These are phyloP conservation scores for Choreutis nemorana DNA, from an alignment of 2,888 invertebrate genomes.

Conservation along the genomic window DNA sequence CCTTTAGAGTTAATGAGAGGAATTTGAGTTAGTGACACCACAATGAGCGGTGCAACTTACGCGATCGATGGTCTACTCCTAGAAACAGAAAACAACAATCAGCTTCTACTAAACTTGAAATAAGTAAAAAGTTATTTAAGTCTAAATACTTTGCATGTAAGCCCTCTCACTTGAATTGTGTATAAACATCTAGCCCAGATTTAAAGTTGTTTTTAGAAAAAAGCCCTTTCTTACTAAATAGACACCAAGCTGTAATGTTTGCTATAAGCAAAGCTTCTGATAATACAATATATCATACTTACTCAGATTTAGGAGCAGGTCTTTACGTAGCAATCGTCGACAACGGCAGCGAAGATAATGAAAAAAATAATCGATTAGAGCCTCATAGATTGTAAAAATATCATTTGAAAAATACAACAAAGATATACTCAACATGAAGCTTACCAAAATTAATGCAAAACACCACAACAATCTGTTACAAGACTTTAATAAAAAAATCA, in stretches of 20 bases:
- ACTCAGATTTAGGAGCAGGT: slow-evolving; percentile 74
- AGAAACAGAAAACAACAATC: slow-evolving; percentile 67
- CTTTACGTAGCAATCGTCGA: slow-evolving; percentile 57
- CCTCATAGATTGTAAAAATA: no score
- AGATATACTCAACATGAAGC: slow-evolving; percentile 31
- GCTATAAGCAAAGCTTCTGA: slow-evolving; percentile 44
- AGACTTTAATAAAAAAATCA: no score
- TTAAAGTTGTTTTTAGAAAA: no score
- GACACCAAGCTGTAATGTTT: no score
- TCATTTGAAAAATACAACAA: no score
- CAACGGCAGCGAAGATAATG: slow-evolving; percentile 43
- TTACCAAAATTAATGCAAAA: slow-evolving; percentile 27
- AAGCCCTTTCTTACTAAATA: no score
- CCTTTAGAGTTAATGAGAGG: slow-evolving; percentile 48
- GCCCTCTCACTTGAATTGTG: no score
- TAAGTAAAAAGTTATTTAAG: slow-evolving; percentile 1
- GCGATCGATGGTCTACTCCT: slow-evolving; percentile 68
- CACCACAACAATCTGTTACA: slow-evolving; percentile 12
- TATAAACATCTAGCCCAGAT: no score
- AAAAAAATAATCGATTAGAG: slow-evolving; percentile 45
- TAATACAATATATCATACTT: slow-evolving; percentile 45
- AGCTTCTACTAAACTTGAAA: slow-evolving; percentile 41
- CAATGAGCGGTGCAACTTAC: slow-evolving; percentile 66
- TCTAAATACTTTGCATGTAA: no score
- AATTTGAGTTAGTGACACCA: slow-evolving; percentile 62